Base-by-base conservation (phyloP, 2,797 vertebrate genomes). In the Sebastes nivosus region DNA sequence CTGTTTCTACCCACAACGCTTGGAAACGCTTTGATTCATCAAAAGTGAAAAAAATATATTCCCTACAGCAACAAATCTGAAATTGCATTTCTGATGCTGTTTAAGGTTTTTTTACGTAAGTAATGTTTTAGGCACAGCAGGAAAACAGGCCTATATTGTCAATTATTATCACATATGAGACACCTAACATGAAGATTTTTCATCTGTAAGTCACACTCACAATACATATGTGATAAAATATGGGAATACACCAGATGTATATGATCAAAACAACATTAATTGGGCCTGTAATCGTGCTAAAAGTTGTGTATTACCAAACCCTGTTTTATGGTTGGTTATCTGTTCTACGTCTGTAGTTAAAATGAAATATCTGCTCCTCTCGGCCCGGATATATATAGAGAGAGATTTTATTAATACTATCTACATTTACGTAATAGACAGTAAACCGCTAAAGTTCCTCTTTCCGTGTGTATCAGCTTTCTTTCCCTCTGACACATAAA, bases 401-500 rank as follows among this genome's bases (percentile, higher is more conserved):
- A 24, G 36, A 54, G 5, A 65, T 71, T 36, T 36, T 20, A 67
- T 61, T 65, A 4, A 22, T 29, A 25, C 1, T 2, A 16, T 38
- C 14, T 50, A 2, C 6, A 67, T 36, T 61, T 66, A 16, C n/a
- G 6, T 36, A 42, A 29, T 22, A 8, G 3, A 29, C 46, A 11
- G 29, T 67, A 46, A 77, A 67, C 25, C 50, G 3, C 25, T 0
- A 0, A 55, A 60, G 36, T 86, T 89, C 81, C 79, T 88, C 67
- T 77, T 81, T 76, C 22, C 4, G 8, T 34, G 36, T 59, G 6
- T 24, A 0, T 10, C 1, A 5, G 16, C n/a, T 27, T 64, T 69
- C 8, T 69, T 32, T 72, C 1, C 25, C 20, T 27, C 42, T 12
- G 1, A 66, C 36, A 32, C 64, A 22, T 38, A 25, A 8, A 27